Evolutionary conservation across 2,113 vertebrate genomes (phyloP).

Genomic region (Leucopsar rothschildi): DNA sequence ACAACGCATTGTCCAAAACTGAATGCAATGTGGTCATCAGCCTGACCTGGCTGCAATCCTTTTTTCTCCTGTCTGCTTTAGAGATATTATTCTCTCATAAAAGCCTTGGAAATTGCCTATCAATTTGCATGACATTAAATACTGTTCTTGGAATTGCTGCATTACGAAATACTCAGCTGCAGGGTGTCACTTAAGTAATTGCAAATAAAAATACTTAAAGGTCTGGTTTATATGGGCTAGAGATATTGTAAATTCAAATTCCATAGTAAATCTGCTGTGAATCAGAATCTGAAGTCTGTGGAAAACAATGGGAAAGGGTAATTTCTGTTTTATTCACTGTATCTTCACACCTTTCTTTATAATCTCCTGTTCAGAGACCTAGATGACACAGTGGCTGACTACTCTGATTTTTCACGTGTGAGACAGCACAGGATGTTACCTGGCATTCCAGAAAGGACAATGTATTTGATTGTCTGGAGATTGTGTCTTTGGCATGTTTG

Average conservation of each 20-base stretch:
- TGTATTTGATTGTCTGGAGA: neutral
- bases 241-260: neutral
- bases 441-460: neutral
- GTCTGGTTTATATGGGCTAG: neutral
- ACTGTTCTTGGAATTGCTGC: neutral
- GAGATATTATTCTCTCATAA: neutral
- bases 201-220: neutral
- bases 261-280: neutral
- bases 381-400: neutral
- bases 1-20: neutral
- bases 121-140: slow-evolving; percentile 14
- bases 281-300: neutral
- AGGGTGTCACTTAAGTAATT: neutral
- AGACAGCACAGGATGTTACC: neutral
- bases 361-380: neutral
- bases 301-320: neutral
- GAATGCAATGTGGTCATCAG: neutral
- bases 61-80: slow-evolving; percentile 10
- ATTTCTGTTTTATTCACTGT: neutral
- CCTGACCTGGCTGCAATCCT: neutral
- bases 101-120: neutral
- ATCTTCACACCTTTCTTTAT: neutral
- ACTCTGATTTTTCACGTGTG: neutral
- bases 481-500: neutral
- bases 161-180: neutral